phyloP scores from a whole-genome alignment of 2,888 invertebrate species.

The Agrotis exclamationis region DNA sequence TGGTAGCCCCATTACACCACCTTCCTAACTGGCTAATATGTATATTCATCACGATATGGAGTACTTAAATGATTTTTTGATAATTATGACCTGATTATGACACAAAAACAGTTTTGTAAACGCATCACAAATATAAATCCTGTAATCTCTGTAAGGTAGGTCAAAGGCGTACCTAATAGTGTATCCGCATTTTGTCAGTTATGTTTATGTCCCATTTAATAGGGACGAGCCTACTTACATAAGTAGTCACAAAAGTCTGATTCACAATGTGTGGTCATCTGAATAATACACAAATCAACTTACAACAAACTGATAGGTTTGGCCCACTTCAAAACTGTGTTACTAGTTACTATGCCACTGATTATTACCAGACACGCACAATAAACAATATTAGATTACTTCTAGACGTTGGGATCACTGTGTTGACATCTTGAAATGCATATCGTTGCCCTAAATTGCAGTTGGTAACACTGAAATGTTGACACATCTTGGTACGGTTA shows the following conservation, averaged over 20 bases:
- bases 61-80: too few species aligned
- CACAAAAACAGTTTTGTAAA: too few species aligned
- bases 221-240: neutral
- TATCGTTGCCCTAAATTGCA: conserved; percentile 30
- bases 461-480: conserved; percentile 28
- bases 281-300: conserved; percentile 21
- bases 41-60: too few species aligned
- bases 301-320: conserved; percentile 44
- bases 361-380: conserved; percentile 17
- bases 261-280: conserved; percentile 36
- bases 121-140: too few species aligned
- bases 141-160: too few species aligned
- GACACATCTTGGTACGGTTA: conserved; percentile 16
- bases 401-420: conserved; percentile 26
- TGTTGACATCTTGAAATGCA: conserved; percentile 47
- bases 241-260: neutral
- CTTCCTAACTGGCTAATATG: too few species aligned
- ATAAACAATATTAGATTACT: conserved; percentile 49
- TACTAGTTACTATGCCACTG: conserved; percentile 35
- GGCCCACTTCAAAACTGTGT: conserved; percentile 33
- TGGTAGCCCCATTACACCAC: too few species aligned
- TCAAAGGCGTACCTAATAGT: too few species aligned
- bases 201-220: too few species aligned
- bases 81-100: too few species aligned
- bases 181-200: too few species aligned